Base-by-base conservation (phyloP, 1,140 invertebrate species). In the Phymastichus coffea region DNA sequence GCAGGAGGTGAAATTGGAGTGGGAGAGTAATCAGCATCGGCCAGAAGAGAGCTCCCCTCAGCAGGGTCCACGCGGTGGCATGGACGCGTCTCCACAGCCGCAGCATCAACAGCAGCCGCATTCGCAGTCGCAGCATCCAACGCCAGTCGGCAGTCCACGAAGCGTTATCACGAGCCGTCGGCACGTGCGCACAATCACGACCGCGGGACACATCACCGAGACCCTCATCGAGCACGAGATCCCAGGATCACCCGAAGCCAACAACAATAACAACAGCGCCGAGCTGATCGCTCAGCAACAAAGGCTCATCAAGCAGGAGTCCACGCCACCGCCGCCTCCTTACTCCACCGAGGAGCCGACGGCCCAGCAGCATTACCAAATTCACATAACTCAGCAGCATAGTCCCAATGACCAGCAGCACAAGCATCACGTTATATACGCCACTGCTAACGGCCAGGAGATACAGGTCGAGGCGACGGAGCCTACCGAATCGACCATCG, bases 161-260 rank as follows among this genome's bases (percentile, higher is more conserved):
- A 80, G 82, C 4, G 84, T 86, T 10, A 85, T 84, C 58, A 82
- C 81, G 3, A 79, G 80, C 17, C 78, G 82, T 20, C 76, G 82
- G 28, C 79, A 80, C 28, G 77, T 85, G 15, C 74, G 84, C n/a
- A 85, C 84, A 3, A 86, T 85, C 48, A 85, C 83, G 4, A 80
- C 84, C 3, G 77, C 84, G 8, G 84, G 84, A 2, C 83, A 85
- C 61, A 85, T 85, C 41, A 84, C 83, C 1, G 81, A 82, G 43
- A 72, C 70, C 0, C 61, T 79, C 2, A 65, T 62, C 2, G 81
- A 84, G 26, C 54, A 64, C 0, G 43, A 64, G 0, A 74, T 77
- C 0, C 63, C 76, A 0, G 68, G 67, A 15, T 78, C 75, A 0
- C 74, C 77, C 1, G 69, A 69, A 14, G 49, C 12, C 10, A 19